These are phyloP conservation scores for Pterostichus madidus DNA, from an alignment of 2,888 invertebrate species.

Conservation along the genomic window DNA sequence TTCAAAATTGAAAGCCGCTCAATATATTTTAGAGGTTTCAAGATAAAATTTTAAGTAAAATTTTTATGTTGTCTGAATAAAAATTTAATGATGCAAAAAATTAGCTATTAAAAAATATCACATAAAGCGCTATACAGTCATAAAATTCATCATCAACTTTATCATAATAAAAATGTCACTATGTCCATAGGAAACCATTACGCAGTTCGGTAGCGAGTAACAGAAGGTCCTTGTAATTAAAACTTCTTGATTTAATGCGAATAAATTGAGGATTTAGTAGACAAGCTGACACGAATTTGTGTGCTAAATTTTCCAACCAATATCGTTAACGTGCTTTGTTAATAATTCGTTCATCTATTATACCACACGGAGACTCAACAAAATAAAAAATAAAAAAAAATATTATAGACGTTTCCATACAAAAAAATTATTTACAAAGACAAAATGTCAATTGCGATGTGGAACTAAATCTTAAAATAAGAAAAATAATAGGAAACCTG, in stretches of 20 bases:
- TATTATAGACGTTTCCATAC: neutral
- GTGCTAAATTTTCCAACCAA: slow-evolving; percentile 41
- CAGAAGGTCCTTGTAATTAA: slow-evolving; percentile 50
- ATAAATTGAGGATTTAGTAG: slow-evolving; percentile 46
- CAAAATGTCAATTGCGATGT: too few relatives aligned
- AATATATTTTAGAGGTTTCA: neutral
- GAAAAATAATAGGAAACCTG: too few relatives aligned
- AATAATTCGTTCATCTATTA: neutral
- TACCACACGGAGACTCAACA: slow-evolving; percentile 8
- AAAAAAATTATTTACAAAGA: too few relatives aligned
- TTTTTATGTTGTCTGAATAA: slow-evolving; percentile 10
- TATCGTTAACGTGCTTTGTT: slow-evolving; percentile 36
- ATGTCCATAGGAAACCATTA: slow-evolving; percentile 36
- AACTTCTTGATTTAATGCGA: slow-evolving; percentile 51
- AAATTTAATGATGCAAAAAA: slow-evolving; percentile 41
- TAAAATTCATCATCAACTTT: slow-evolving; percentile 37
- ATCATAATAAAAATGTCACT: slow-evolving; percentile 52
- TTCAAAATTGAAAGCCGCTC: too few relatives aligned
- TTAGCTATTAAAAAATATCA: slow-evolving; percentile 33
- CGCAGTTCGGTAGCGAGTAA: slow-evolving; percentile 24
- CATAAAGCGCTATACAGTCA: slow-evolving; percentile 15
- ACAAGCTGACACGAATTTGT: slow-evolving; percentile 37
- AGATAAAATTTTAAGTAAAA: slow-evolving; percentile 12
- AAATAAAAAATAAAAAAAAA: slow-evolving; percentile 5
- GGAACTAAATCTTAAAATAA: too few relatives aligned